phyloP scores from a whole-genome alignment of 2,113 vertebrate genomes.

The Chlorodrepanis virens region DNA sequence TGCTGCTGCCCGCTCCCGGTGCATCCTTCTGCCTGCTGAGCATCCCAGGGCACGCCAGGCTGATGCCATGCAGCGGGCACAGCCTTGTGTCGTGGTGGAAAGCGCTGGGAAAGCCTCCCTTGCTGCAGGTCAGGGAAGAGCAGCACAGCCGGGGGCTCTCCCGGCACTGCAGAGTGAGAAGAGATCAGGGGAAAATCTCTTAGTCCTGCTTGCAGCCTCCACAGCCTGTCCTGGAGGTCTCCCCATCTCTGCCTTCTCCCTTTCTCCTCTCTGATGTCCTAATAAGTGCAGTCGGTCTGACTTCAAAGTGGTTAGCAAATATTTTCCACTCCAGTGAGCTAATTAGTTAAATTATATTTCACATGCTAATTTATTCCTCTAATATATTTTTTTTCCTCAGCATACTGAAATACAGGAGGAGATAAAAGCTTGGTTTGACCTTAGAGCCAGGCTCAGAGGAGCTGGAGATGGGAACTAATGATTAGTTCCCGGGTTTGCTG shows the following conservation, averaged over 20 bases:
- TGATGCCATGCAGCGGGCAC: not conserved
- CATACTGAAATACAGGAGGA: not conserved
- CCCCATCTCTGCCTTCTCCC: not conserved
- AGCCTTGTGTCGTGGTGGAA: fast-evolving
- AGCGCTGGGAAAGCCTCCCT: fast-evolving
- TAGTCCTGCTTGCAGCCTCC: not conserved
- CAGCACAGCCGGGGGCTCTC: not conserved
- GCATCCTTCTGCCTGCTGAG: not conserved
- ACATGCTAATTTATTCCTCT: conserved; percentile 56
- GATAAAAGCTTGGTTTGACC: conserved; percentile 47
- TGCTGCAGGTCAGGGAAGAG: not conserved
- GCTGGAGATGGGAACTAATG: not conserved
- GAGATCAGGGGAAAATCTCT: not conserved
- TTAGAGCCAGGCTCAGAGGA: conserved; percentile 2
- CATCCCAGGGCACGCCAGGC: not conserved
- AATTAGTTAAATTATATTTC: conserved; percentile 64
- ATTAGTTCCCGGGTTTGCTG: not conserved
- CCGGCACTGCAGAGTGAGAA: not conserved
- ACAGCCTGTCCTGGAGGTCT: not conserved
- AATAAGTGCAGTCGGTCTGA: not conserved
- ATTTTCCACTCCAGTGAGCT: conserved; percentile 50
- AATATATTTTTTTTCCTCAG: not conserved
- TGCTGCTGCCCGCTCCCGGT: not conserved
- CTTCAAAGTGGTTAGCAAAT: conserved; percentile 48
- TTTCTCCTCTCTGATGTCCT: not conserved